Evolutionary conservation across 2,888 invertebrate genomes (phyloP).

Genomic region (Geophilus truncorum): DNA sequence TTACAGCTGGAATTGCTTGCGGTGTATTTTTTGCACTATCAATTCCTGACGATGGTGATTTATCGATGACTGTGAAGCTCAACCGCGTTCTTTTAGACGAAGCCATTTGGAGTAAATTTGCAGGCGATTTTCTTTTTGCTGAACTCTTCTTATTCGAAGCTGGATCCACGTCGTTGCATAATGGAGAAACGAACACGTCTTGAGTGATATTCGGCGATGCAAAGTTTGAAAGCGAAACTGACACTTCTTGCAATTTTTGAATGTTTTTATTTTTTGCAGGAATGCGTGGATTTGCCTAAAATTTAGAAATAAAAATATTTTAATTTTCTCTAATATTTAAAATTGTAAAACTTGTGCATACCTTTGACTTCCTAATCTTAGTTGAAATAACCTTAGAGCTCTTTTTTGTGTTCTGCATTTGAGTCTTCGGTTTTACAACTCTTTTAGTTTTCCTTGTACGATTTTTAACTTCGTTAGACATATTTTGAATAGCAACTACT

Average conservation of each 20-base stretch:
- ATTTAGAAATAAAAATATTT: neutral
- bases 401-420: neutral
- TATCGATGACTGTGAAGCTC: neutral
- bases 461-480: neutral
- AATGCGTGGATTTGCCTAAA: neutral
- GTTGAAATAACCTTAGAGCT: neutral
- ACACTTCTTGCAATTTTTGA: neutral
- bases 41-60: neutral
- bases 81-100: neutral
- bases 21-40: no score
- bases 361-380: neutral
- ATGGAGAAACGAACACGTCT: slow-evolving; percentile 38
- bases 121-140: neutral
- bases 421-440: neutral
- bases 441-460: no score
- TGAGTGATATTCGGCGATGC: slow-evolving; percentile 36
- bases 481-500: neutral
- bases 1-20: neutral
- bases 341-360: no score
- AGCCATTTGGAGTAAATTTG: neutral
- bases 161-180: neutral
- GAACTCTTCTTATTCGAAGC: neutral
- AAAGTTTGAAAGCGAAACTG: slow-evolving; percentile 33
- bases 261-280: no score
- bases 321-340: no score